phyloP scores from a whole-genome alignment of 2,888 invertebrate genomes.

The Parthenolecanium corni region DNA sequence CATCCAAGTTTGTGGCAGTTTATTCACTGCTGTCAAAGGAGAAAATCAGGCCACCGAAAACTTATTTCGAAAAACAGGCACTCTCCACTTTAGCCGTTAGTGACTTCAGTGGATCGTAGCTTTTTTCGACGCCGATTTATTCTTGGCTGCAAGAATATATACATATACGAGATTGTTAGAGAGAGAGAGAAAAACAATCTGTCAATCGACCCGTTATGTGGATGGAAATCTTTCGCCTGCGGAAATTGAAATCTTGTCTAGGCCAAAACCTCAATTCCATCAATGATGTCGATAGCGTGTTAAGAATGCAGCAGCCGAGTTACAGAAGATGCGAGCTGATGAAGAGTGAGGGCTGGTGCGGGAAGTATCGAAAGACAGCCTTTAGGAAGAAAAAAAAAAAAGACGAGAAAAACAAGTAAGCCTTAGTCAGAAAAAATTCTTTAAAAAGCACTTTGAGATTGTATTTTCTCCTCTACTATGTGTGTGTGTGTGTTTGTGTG shows the following conservation, averaged over 20 bases:
- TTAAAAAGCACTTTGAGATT: slow-evolving; percentile 8
- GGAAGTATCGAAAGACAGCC: no score
- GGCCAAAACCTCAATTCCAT: background rate
- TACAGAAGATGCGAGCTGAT: background rate
- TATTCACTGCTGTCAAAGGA: no score
- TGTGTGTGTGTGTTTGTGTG: no score
- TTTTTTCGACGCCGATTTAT: no score
- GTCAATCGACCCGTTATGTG: background rate
- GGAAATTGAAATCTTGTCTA: background rate
- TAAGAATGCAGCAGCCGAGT: background rate
- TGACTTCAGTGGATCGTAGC: no score
- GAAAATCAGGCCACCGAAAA: no score
- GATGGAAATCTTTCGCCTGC: background rate
- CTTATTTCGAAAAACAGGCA: no score
- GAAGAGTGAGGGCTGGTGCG: background rate
- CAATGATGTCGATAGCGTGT: no score
- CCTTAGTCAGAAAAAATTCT: background rate
- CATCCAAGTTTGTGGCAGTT: no score
- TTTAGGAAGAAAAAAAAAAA: background rate
- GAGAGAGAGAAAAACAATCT: background rate
- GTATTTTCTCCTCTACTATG: background rate
- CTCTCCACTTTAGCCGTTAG: no score
- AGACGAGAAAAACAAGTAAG: background rate
- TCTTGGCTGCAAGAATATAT: no score
- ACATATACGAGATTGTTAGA: no score